Base-by-base conservation (phyloP, 2,888 invertebrate species). In the Tetramorium bicarinatum region DNA sequence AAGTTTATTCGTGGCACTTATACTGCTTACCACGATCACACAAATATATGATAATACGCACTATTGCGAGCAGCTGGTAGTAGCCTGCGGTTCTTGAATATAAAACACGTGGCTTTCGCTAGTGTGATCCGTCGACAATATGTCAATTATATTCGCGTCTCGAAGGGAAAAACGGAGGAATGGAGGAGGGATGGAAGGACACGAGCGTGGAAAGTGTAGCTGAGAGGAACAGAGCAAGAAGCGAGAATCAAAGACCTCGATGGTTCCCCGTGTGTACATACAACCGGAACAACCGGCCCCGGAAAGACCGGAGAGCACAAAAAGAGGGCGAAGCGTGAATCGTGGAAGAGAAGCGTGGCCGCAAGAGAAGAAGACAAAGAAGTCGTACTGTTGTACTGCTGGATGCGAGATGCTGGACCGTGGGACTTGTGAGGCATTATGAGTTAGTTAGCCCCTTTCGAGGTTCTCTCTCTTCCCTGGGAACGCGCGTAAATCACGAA, bases 271-370 rank as follows among this genome's bases (percentile, higher is more conserved):
- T 77, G 25, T 71, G 29, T 79, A 79, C 47, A 21, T 79, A 79
- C 59, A 71, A 79, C 59, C 71, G 52, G 79, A 79, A 79, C 79
- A 79, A 79, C 71, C 79, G 71, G 59, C 79, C 71, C 79, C 79
- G 71, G 71, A 71, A 79, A 79, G 71, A 71, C 71, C 47, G 71
- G 71, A 59, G 79, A 54, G 77, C 77, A 77, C 77, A 77, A 77
- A 71, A 79, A 71, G 79, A 79, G 71, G 47, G 71, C 79, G 71
- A 79, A 79, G 79, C 79, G 79, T 79, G 79, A 79, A 71, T 79
- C 59, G 79, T 71, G 71, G 59, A 79, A 34, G 56, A 71, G 79
- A 79, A 64, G 71, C 59, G 71, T 59, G 79, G 71, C 59, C 79
- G 47, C 71, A 79, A 71, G 79, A 71, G 67, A 77, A 34, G 71